Base-by-base conservation (phyloP, 1,140 invertebrate genomes). In the Thaumatotibia leucotreta region DNA sequence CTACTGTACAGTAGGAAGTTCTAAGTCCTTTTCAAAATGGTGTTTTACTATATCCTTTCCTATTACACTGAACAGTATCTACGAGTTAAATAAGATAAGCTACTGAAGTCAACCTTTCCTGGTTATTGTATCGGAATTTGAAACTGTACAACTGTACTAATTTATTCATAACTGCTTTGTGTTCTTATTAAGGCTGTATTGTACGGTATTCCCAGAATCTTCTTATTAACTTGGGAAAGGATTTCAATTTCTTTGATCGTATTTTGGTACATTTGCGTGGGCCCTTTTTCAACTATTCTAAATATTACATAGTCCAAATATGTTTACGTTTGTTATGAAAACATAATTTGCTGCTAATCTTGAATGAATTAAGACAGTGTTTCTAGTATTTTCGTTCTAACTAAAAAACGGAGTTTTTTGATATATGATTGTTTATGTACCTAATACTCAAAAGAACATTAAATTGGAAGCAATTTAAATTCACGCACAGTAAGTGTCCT, bases 131-230 rank as follows among this genome's bases (percentile, higher is more conserved):
- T 58, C 17, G 52, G 24, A 58, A 27, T 9, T 58, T 58, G 52
- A 58, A 58, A 58, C 52, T 58, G 6, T n/a, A n/a, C n/a, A 45
- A 14, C 27, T 58, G 52, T 24, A 31, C 11, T 58, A 58, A 58
- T 58, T 58, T 58, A 58, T 58, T 58, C 52, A 58, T 29, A 58
- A 58, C 52, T 58, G 52, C 52, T 58, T 58, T 27, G 14, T 49
- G 27, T 29, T 45, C 39, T 17, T 20, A 20, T 14, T 17, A 45
- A 20, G 17, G 14, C n/a, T 39, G 35, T 45, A 20, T 20, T 45
- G 17, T 20, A 5, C 35, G n/a, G 39, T n/a, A n/a, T 45, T 20
- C 14, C 5, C 14, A 1, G 8, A 20, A 45, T 45, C 14, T 45
- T 20, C 35, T 45, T 1, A 17, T 8, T 45, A 45, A 45, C 35